Evolutionary conservation across 1,140 invertebrate genomes (phyloP).

Genomic region (Heterodera carotae): DNA sequence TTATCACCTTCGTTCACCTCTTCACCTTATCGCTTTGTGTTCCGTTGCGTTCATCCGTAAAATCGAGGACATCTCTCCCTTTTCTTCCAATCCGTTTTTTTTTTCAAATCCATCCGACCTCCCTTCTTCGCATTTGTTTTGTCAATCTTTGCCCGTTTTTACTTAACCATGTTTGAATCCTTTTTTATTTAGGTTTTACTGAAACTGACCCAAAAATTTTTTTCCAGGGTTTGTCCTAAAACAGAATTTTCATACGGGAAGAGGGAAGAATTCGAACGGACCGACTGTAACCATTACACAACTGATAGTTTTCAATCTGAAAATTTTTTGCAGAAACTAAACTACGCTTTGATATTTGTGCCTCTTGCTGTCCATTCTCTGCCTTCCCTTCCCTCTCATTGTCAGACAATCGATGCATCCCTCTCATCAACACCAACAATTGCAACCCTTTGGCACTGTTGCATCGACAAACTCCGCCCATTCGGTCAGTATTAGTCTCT

Average conservation of each 20-base stretch:
- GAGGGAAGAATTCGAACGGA: no score
- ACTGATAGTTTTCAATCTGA: no score
- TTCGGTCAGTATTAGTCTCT: conserved; percentile 13
- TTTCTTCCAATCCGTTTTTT: not conserved
- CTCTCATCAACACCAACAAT: not conserved
- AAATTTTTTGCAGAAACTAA: no score
- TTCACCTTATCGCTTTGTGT: not conserved
- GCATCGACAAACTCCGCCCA: conserved; percentile 24
- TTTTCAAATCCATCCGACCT: not conserved
- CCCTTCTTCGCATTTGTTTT: not conserved
- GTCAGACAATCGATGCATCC: conserved; percentile 5
- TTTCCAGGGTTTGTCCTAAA: no score
- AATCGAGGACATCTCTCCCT: not conserved
- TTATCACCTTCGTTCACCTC: not conserved
- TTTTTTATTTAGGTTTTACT: no score
- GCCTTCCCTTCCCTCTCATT: not conserved
- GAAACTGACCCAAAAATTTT: no score
- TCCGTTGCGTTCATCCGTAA: no score
- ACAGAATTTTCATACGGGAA: no score
- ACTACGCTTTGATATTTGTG: no score
- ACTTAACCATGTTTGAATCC: no score
- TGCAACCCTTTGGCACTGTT: not conserved
- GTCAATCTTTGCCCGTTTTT: not conserved
- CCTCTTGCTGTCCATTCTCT: conserved; percentile 4
- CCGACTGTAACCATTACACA: no score